Percentiles rank a stretch among this genome's conserved stretches.
Evolutionary conservation across 2,888 invertebrate genomes (phyloP).

Genomic region (Ypsolopha scabrella): DNA sequence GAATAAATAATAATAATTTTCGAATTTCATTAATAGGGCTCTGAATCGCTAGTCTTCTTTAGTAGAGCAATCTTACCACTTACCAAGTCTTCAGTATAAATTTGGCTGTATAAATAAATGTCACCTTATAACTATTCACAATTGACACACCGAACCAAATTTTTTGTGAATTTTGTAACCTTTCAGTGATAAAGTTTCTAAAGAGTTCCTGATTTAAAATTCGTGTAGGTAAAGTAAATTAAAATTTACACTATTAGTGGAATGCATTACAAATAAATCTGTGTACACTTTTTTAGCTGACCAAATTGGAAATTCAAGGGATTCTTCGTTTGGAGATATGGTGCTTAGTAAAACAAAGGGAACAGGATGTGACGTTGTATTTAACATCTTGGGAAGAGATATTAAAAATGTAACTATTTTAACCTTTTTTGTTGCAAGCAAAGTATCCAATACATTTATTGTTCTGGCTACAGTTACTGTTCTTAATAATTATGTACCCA

Average conservation of each 20-base stretch:
- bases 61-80: too few species aligned
- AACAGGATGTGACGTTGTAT: neutral
- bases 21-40: too few species aligned
- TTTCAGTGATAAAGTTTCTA: too few species aligned
- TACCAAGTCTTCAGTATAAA: too few species aligned
- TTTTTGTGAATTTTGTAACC: too few species aligned
- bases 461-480: neutral
- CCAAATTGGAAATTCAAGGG: conserved; percentile 4
- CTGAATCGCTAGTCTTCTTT: too few species aligned
- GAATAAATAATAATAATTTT: too few species aligned
- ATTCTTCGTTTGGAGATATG: conserved; percentile 1
- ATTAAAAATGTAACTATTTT: conserved; percentile 2
- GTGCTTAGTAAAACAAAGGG: neutral
- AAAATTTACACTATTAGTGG: too few species aligned
- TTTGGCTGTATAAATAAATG: too few species aligned
- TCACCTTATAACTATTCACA: too few species aligned
- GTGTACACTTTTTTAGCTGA: neutral
- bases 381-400: neutral
- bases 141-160: too few species aligned
- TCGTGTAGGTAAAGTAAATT: neutral
- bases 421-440: neutral
- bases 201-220: neutral
- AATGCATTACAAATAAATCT: neutral
- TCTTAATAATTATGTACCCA: neutral
- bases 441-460: neutral